A percentile compares a stretch with the other conserved stretches of the same genome.
phyloP scores from a whole-genome alignment of 2,888 invertebrate genomes.

The Rhyacophila evoluta region DNA sequence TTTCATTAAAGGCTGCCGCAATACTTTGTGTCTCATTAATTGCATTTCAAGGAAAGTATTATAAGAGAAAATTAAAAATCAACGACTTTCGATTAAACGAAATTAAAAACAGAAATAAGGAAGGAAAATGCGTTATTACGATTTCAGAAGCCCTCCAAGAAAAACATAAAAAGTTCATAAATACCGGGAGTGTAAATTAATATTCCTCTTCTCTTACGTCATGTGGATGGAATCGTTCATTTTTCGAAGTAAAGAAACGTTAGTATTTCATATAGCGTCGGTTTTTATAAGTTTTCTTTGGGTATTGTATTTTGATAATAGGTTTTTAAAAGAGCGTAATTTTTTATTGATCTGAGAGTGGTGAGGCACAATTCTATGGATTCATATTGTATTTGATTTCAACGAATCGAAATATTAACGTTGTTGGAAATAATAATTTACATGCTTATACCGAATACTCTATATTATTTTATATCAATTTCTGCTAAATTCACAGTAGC shows the following conservation, averaged over 20 bases:
- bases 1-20: background rate
- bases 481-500: too few species aligned
- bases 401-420: background rate
- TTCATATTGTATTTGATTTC: slow-evolving; percentile 2
- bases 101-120: background rate
- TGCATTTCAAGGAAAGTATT: background rate
- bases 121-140: background rate
- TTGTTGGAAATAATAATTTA: background rate
- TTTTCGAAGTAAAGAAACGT: background rate
- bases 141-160: background rate
- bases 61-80: background rate
- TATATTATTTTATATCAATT: background rate
- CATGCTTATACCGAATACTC: background rate
- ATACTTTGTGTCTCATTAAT: background rate
- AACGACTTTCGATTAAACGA: background rate
- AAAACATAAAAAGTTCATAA: background rate
- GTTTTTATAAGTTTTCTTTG: background rate
- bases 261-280: background rate
- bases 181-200: slow-evolving; percentile 20
- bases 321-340: background rate
- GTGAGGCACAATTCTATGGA: background rate
- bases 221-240: background rate
- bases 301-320: slow-evolving; percentile 14
- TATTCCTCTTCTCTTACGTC: background rate
- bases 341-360: background rate